phyloP scores from a whole-genome alignment of 2,888 invertebrate species.

The Ashinkailepas kermadecensis region DNA sequence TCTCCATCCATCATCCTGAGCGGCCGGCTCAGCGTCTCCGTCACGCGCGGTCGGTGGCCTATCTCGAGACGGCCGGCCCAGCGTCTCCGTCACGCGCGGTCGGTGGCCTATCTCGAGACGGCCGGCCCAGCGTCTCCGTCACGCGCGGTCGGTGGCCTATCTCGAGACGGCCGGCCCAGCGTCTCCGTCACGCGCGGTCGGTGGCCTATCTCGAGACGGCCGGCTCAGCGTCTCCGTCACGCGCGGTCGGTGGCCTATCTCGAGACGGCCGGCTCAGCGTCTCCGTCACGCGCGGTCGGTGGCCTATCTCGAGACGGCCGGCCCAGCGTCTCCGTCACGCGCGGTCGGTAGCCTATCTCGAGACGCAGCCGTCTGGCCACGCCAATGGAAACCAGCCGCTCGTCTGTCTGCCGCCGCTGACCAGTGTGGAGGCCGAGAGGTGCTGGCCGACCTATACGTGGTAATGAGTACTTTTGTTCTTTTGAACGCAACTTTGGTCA shows the following conservation, averaged over 20 bases:
- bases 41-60: no score
- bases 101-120: neutral
- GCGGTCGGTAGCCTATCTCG: no score
- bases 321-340: neutral
- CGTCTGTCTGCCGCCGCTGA: no score
- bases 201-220: neutral
- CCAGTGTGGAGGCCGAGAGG: no score
- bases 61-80: neutral
- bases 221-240: neutral
- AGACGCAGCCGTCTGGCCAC: no score
- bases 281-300: neutral
- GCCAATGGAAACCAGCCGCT: no score
- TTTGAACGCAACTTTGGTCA: no score
- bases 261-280: neutral
- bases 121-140: neutral
- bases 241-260: no score
- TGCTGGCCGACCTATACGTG: no score
- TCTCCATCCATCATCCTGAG: neutral
- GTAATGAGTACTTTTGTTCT: no score
- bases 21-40: neutral
- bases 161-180: neutral
- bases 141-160: no score
- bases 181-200: neutral
- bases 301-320: neutral
- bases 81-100: neutral